Evolutionary conservation across 2,113 vertebrate species (phyloP).

Genomic region (Pholis gunnellus): DNA sequence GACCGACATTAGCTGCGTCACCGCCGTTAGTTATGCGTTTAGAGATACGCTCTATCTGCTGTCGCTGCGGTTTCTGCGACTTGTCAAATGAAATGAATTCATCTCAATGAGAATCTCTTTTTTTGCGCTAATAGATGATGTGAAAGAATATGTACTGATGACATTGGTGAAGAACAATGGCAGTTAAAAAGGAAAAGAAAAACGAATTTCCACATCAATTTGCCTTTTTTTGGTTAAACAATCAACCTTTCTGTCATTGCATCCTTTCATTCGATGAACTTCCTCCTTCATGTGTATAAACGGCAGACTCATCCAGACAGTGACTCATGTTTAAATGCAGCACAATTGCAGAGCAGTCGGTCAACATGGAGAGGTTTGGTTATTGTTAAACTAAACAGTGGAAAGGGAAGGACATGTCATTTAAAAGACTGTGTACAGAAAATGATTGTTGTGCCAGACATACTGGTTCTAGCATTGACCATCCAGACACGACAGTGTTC

Average conservation of each 20-base stretch:
- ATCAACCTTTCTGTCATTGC: not conserved
- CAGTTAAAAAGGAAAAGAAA: not conserved
- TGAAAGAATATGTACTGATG: slow-evolving; percentile 27
- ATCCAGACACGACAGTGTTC: not conserved
- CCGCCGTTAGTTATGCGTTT: slow-evolving; percentile 15
- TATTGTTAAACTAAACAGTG: slow-evolving; percentile 30
- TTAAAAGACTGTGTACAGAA: slow-evolving; percentile 18
- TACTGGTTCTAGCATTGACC: slow-evolving; percentile 10
- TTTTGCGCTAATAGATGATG: slow-evolving; percentile 4
- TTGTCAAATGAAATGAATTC: slow-evolving; percentile 55
- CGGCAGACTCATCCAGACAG: slow-evolving; percentile 2
- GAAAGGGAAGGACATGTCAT: slow-evolving; percentile 15
- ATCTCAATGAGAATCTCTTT: slow-evolving; percentile 47
- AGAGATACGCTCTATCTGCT: slow-evolving; percentile 40
- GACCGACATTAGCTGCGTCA: slow-evolving; percentile 24
- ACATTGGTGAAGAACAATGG: slow-evolving; percentile 16
- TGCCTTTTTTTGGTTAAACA: slow-evolving; percentile 1
- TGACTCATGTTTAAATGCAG: slow-evolving; percentile 46
- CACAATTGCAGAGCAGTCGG: slow-evolving; percentile 23
- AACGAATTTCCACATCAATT: not conserved
- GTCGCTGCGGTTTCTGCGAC: slow-evolving; percentile 38
- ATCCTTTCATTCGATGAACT: not conserved
- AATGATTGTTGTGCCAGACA: slow-evolving; percentile 32
- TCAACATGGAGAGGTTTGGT: slow-evolving; percentile 8
- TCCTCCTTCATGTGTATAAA: slow-evolving; percentile 8